Conservation (phyloP, 23 tunicate species). For the Oikopleura dioica region DNA sequence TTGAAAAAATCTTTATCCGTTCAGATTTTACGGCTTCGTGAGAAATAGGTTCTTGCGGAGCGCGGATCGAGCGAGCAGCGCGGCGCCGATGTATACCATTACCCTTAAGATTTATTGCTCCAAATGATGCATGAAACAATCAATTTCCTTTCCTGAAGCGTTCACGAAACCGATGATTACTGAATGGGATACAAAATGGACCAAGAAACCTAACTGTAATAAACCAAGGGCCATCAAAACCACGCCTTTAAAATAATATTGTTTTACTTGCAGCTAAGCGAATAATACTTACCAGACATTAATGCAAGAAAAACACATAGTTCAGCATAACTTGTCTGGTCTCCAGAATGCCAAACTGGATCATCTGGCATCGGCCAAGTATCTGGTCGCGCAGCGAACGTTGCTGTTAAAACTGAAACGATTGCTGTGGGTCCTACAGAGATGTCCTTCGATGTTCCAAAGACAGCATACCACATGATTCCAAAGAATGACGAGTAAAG, state of each 20-base stretch:
- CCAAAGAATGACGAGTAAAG: conserved; percentile 72
- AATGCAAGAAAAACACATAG: no score
- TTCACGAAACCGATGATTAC: conserved; percentile 55
- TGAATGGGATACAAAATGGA: conserved; percentile 60
- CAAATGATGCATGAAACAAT: no score
- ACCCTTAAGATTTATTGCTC: no score
- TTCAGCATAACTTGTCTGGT: background rate
- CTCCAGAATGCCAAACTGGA: background rate
- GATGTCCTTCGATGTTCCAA: conserved; percentile 68
- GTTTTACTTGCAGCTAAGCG: no score
- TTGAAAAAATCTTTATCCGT: no score
- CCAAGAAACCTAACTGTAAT: conserved; percentile 44
- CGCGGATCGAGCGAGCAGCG: no score
- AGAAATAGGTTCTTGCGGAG: no score
- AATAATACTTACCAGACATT: no score
- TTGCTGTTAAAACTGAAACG: conserved; percentile 35
- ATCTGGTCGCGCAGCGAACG: background rate
- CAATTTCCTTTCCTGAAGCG: conserved; percentile 43
- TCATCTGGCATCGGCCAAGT: background rate
- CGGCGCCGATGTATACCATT: no score
- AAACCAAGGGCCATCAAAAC: conserved; percentile 32
- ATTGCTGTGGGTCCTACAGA: conserved; percentile 86
- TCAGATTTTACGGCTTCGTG: no score
- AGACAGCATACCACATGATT: conserved; percentile 29
- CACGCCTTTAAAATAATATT: conserved; percentile 29